phyloP scores from a whole-genome alignment of 2,113 vertebrate species.

The Phainopepla nitens region DNA sequence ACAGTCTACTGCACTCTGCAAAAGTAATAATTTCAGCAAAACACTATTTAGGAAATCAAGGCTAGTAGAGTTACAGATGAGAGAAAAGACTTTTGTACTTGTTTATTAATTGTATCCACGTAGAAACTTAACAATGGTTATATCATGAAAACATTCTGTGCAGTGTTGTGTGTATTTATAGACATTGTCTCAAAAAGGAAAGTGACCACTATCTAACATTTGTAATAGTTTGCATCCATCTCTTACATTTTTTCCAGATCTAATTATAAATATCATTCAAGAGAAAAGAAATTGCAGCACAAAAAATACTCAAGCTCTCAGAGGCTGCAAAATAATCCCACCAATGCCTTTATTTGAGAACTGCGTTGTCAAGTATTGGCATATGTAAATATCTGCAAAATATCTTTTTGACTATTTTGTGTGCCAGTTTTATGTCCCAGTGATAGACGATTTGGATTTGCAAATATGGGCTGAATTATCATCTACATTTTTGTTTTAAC shows the following conservation, averaged over 20 bases:
- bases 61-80: not conserved
- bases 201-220: not conserved
- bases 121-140: not conserved
- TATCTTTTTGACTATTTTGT: not conserved
- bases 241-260: not conserved
- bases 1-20: not conserved
- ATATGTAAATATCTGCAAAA: not conserved
- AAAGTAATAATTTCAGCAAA: not conserved
- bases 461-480: not conserved
- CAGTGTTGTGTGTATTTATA: not conserved
- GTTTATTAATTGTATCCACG: not conserved
- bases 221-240: not conserved
- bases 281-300: not conserved
- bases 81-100: not conserved
- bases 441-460: not conserved
- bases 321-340: not conserved
- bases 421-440: not conserved
- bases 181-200: not conserved
- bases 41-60: not conserved
- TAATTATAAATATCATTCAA: not conserved
- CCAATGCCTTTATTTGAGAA: not conserved
- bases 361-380: not conserved
- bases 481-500: not conserved
- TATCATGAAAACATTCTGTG: not conserved
- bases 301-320: not conserved